Evolutionary conservation across 2,888 invertebrate genomes (phyloP).

Genomic region (Octodonta nipae): DNA sequence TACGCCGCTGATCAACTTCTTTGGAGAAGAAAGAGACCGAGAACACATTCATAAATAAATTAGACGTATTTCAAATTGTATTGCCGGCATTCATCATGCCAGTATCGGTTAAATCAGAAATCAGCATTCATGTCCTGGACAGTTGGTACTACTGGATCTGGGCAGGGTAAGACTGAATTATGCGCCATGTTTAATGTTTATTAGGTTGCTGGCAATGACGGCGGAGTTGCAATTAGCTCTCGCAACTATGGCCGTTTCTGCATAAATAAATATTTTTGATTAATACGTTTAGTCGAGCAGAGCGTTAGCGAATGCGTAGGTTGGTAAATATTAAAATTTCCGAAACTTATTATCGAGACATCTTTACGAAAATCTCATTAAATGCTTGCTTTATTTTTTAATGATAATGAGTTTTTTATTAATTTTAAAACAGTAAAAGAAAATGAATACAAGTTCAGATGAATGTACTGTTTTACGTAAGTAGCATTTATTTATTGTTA

Average conservation of each 20-base stretch:
- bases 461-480: too few species aligned
- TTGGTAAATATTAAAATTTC: too few species aligned
- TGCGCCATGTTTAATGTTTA: slow-evolving; percentile 36
- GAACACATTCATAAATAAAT: slow-evolving; percentile 23
- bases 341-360: too few species aligned
- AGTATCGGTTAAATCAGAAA: slow-evolving; percentile 25
- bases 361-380: neutral
- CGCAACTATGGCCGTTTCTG: neutral
- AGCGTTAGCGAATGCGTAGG: too few species aligned
- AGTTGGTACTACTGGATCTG: slow-evolving; percentile 23
- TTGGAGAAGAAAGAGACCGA: neutral
- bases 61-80: slow-evolving; percentile 23
- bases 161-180: slow-evolving; percentile 35
- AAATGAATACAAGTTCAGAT: too few species aligned
- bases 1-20: too few species aligned
- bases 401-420: too few species aligned
- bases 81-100: slow-evolving; percentile 22
- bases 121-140: slow-evolving; percentile 23
- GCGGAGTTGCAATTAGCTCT: slow-evolving; percentile 32
- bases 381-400: neutral
- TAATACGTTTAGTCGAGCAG: too few species aligned
- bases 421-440: too few species aligned
- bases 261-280: neutral
- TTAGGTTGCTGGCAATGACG: slow-evolving; percentile 35
- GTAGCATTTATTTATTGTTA: too few species aligned